Evolutionary conservation across 53 echinoderm and acorn worm genomes (phyloP).

Genomic region (Echinometra lucunter): DNA sequence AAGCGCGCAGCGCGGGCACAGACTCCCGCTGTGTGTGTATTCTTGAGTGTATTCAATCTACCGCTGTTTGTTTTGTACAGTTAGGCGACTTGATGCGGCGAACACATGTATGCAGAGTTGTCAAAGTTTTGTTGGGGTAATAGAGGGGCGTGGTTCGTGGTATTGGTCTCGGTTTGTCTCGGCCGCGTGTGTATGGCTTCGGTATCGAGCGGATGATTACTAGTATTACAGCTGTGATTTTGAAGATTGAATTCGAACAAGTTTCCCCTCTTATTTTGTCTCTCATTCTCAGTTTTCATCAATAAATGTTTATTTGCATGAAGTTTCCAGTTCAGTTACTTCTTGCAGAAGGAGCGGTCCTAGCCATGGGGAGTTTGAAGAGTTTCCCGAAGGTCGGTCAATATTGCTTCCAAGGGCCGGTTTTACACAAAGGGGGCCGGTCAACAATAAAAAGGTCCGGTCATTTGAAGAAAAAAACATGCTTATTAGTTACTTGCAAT

Average conservation of each 20-base stretch:
- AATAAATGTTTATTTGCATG: no score
- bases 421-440: no score
- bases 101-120: slow-evolving; percentile 33
- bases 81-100: slow-evolving; percentile 30
- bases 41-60: slow-evolving; percentile 1
- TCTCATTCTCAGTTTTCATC: not conserved
- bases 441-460: no score
- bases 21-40: slow-evolving; percentile 16
- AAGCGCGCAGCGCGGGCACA: not conserved
- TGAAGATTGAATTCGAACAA: not conserved
- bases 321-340: no score
- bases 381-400: no score
- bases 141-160: slow-evolving; percentile 37
- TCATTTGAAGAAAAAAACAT: no score
- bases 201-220: not conserved
- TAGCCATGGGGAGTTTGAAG: no score
- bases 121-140: slow-evolving; percentile 4
- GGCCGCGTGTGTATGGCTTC: not conserved
- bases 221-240: slow-evolving; percentile 10
- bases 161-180: not conserved
- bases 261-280: not conserved
- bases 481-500: no score
- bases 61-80: slow-evolving; percentile 34
- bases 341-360: no score
- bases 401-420: no score